Evolutionary conservation across 2,113 vertebrate genomes (phyloP), one percentile per base, ranked within the genome.

Genomic region (Bos javanicus): DNA sequence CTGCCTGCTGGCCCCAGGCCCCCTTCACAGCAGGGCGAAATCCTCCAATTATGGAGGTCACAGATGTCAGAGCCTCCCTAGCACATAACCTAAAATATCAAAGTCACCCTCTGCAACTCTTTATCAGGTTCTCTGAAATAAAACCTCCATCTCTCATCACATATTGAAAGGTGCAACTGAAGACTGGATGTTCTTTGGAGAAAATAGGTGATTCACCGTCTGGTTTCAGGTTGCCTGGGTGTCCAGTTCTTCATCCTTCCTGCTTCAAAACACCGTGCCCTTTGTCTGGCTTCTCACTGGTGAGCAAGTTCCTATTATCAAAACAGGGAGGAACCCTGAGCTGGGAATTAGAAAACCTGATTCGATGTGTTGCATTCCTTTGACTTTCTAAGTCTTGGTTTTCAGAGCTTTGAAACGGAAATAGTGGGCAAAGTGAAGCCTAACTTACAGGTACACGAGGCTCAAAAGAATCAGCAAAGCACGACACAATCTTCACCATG

Each of bases 31-130:
- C 54, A 87, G 6, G 23, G 71, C 0, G 7, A 89, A 95, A 16
- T 39, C 5, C 39, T 25, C 83, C 80, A 85, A 95, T 96, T 93
- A 86, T 92, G 80, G 93, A 98, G 90, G 97, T 93, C 89, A 96
- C 91, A 92, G 93, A 97, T 98, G 57, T 88, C 95, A 98, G 21
- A 56, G 56, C 64, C 12, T 46, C 46, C 74, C 71, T 8, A 26
- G 43, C 90, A 91, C 28, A 21, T 67, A 50, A 60, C 90, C 87
- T 26, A 6, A 87, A 97, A 97, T 93, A 90, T 96, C 97, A 97
- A n/a, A 90, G 62, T 82, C 90, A 60, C 87, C 81, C 88, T 54
- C 43, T 8, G n/a, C 28, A 2, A 80, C 43, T 95, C 90, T 74
- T 76, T 43, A 59, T 81, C 80, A 67, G n/a, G 48, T n/a, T 84